Conservation (phyloP, 1,140 invertebrate genomes). For the Trichomalopsis sarcophagae region DNA sequence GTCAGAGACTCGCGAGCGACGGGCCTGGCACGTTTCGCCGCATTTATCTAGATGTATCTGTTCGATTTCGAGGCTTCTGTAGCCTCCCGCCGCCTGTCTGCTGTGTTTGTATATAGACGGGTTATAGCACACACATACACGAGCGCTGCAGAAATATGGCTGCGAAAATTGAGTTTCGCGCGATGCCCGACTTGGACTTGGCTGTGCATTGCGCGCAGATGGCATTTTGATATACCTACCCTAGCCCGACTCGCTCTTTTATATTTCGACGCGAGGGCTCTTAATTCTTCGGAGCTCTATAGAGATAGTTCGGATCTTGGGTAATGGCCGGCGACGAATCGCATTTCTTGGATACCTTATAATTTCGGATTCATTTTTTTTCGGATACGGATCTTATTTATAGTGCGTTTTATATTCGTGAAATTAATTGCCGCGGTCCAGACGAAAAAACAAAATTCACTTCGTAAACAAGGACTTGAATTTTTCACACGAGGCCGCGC, state of each 20-base stretch:
- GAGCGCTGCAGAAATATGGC: constrained; percentile 60
- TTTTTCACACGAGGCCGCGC: not conserved
- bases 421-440: too few relatives aligned
- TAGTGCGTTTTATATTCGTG: too few relatives aligned
- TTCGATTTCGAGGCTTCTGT: constrained; percentile 58
- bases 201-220: constrained; percentile 27
- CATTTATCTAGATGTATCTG: constrained; percentile 70
- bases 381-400: too few relatives aligned
- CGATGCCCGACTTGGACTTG: constrained; percentile 39
- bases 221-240: constrained; percentile 43
- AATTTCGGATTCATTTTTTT: not conserved
- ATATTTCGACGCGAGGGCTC: not conserved
- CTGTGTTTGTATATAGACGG: not conserved
- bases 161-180: constrained; percentile 62
- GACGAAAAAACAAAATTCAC: too few relatives aligned
- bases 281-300: not conserved
- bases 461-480: too few relatives aligned
- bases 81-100: not conserved
- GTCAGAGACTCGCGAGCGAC: not conserved
- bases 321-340: not conserved
- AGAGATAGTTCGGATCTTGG: not conserved
- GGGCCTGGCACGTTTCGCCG: constrained; percentile 62
- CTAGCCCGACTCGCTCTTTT: not conserved
- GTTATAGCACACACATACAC: not conserved
- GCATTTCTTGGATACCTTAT: not conserved